A percentile compares a stretch with the other conserved stretches of the same genome.
These are phyloP conservation scores for Sinopyrophorus schimmeli DNA, from an alignment of 2,888 invertebrate genomes.

Conservation along the genomic window DNA sequence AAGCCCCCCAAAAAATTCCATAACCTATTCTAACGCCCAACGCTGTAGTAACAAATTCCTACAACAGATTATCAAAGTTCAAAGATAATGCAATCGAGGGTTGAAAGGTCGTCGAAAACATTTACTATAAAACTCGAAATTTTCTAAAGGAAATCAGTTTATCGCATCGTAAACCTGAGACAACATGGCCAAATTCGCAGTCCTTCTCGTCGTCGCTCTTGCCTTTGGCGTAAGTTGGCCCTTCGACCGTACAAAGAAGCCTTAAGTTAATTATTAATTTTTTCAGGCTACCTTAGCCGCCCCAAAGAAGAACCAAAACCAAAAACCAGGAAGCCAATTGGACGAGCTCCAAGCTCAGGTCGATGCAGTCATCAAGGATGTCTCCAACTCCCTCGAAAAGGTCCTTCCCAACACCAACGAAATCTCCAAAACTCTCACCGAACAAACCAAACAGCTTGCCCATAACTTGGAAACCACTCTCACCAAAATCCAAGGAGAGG, in stretches of 20 bases:
- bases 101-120: too few species aligned
- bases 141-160: too few species aligned
- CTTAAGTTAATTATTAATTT: too few species aligned
- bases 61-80: too few species aligned
- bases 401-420: constrained; percentile 14
- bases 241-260: too few species aligned
- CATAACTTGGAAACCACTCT: constrained; percentile 9
- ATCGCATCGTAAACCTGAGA: too few species aligned
- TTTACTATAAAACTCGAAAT: too few species aligned
- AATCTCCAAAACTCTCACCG: constrained; percentile 1
- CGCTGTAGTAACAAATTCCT: too few species aligned
- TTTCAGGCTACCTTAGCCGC: constrained; percentile 33
- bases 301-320: constrained; percentile 34
- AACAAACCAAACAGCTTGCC: constrained; percentile 7
- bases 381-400: constrained; percentile 5
- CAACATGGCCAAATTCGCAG: constrained; percentile 40
- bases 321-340: constrained; percentile 36
- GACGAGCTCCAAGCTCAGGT: constrained; percentile 41
- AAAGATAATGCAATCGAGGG: too few species aligned
- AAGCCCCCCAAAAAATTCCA: too few species aligned
- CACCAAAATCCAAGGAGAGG: constrained; percentile 7
- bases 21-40: too few species aligned
- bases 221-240: constrained; percentile 42
- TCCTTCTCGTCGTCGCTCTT: constrained; percentile 36
- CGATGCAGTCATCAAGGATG: constrained; percentile 36